Evolutionary conservation across 2,113 vertebrate genomes (phyloP).

Genomic region (Theropithecus gelada): DNA sequence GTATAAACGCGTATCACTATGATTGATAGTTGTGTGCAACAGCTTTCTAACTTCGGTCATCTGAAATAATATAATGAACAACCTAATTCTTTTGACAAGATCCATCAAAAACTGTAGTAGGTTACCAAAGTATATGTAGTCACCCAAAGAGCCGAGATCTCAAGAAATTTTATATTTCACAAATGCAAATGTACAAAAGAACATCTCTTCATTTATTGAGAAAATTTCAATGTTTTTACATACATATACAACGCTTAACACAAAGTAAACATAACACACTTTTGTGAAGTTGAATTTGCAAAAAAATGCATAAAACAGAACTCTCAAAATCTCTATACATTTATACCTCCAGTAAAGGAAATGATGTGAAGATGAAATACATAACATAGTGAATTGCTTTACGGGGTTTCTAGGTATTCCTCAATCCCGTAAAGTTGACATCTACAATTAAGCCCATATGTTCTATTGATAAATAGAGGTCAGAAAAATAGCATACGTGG

Average conservation of each 20-base stretch:
- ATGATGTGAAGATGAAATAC: not conserved
- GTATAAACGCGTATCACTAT: not conserved
- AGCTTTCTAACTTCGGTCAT: not conserved
- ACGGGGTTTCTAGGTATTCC: not conserved
- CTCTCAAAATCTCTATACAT: not conserved
- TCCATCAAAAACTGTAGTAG: not conserved
- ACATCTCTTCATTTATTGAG: not conserved
- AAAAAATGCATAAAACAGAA: not conserved
- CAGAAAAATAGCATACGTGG: not conserved
- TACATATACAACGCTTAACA: not conserved
- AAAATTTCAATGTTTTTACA: not conserved
- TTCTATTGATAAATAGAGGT: not conserved
- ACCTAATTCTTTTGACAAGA: not conserved
- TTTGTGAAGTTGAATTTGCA: not conserved
- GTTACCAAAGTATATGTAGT: not conserved
- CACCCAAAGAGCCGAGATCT: not conserved
- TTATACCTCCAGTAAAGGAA: not conserved
- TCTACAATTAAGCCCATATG: not conserved
- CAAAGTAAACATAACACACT: not conserved
- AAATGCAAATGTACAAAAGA: not conserved
- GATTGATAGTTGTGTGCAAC: not conserved
- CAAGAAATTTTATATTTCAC: not conserved
- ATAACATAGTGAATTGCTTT: not conserved
- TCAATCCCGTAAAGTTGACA: not conserved
- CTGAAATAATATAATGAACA: not conserved